phyloP scores from a whole-genome alignment of 2,113 vertebrate genomes.

The Nibea coibor region DNA sequence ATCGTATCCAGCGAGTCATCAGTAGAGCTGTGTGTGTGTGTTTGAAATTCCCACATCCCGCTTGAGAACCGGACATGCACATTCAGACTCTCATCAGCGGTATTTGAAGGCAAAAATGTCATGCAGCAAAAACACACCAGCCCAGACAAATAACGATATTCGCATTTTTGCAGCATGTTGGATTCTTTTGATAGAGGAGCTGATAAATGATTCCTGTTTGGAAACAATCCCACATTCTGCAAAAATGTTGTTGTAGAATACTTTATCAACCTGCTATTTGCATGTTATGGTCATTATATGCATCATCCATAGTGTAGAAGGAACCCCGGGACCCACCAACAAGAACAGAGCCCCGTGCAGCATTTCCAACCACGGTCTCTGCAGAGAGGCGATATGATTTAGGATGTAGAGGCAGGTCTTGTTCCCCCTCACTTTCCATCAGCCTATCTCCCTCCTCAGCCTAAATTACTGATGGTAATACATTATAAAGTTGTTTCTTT shows the following conservation, averaged over 20 bases:
- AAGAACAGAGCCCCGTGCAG: conserved; percentile 11
- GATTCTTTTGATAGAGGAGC: neutral
- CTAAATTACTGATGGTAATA: conserved; percentile 73
- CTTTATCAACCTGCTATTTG: conserved; percentile 22
- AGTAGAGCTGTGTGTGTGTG: conserved; percentile 40
- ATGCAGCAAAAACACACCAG: neutral
- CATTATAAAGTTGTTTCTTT: conserved; percentile 68
- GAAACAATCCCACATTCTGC: neutral
- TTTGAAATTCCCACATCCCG: conserved; percentile 56
- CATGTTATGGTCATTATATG: conserved; percentile 11
- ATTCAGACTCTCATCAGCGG: conserved; percentile 3
- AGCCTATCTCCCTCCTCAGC: conserved; percentile 47
- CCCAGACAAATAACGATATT: neutral
- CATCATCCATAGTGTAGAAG: neutral
- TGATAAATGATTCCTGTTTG: neutral
- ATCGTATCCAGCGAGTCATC: conserved; percentile 66
- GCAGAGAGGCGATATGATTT: conserved; percentile 47
- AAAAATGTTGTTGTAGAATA: neutral
- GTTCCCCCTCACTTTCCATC: conserved; percentile 46
- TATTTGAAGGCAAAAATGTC: conserved; percentile 46
- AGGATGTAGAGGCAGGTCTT: conserved; percentile 20
- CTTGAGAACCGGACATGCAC: neutral
- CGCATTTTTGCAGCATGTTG: neutral
- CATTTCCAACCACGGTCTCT: neutral
- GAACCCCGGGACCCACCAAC: neutral